phyloP scores from a whole-genome alignment of 2,888 invertebrate species.

The Lycophotia porphyrea region DNA sequence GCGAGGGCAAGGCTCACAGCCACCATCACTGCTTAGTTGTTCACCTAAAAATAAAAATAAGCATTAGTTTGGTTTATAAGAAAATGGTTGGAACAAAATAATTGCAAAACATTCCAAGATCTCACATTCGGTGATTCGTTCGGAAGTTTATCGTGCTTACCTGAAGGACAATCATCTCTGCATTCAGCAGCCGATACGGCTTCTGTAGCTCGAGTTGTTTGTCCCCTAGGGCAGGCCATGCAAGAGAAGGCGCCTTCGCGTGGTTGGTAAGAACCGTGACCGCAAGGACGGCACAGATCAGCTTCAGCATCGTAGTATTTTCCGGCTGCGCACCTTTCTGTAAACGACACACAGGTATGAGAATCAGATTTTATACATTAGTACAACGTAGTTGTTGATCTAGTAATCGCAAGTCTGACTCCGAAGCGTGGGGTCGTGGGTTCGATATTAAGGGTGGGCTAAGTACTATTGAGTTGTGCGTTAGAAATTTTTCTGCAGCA shows the following conservation, averaged over 20 bases:
- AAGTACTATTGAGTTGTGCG: background rate
- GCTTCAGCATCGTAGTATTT: conserved; percentile 97
- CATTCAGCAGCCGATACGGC: conserved; percentile 97
- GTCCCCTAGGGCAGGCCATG: conserved; percentile 96
- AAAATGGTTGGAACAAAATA: background rate
- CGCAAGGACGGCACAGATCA: conserved; percentile 97
- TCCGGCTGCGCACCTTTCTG: conserved; percentile 97
- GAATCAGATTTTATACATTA: background rate
- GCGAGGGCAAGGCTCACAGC: conserved; percentile 97
- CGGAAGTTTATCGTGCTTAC: conserved; percentile 67
- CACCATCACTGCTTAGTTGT: conserved; percentile 96
- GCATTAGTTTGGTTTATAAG: background rate
- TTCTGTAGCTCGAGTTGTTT: conserved; percentile 97
- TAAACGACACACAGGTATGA: conserved; percentile 30
- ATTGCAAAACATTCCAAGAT: background rate
- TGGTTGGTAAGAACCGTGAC: conserved; percentile 98
- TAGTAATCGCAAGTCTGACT: background rate
- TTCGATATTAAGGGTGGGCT: background rate
- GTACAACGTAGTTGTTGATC: background rate
- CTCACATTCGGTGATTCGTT: background rate
- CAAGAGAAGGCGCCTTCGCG: conserved; percentile 97
- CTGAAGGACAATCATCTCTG: conserved; percentile 96
- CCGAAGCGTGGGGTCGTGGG: background rate
- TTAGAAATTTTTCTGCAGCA: background rate
- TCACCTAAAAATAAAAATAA: conserved; percentile 88